phyloP scores from a whole-genome alignment of 2,888 invertebrate genomes.

The Euplagia quadripunctaria region DNA sequence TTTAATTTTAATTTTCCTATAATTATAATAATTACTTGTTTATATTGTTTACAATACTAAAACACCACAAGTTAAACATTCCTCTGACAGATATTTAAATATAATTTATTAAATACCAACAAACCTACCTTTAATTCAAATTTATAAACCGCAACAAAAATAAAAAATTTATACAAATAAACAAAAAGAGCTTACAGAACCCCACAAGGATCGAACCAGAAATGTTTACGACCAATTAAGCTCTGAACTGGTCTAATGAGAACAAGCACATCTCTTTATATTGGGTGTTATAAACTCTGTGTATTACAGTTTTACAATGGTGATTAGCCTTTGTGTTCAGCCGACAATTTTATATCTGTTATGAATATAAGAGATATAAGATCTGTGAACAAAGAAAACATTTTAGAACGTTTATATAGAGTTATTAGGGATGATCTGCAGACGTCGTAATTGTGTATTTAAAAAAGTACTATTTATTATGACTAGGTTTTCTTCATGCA shows the following conservation, averaged over 20 bases:
- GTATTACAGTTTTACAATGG: constrained; percentile 71
- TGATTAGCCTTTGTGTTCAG: constrained; percentile 62
- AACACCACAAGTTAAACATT: no score
- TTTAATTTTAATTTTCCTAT: no score
- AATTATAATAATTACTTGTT: no score
- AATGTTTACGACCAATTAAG: constrained; percentile 50
- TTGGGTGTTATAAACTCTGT: constrained; percentile 43
- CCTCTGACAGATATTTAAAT: no score
- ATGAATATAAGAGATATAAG: constrained; percentile 1
- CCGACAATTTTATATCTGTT: constrained; percentile 52
- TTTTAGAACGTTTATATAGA: neutral
- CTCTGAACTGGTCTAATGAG: constrained; percentile 46
- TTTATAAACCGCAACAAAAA: neutral
- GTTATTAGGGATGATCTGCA: neutral
- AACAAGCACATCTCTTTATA: constrained; percentile 40
- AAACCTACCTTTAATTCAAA: neutral
- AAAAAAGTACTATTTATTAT: no score
- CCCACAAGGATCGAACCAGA: constrained; percentile 22
- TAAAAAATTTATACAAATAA: neutral
- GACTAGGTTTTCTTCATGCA: no score
- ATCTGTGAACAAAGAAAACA: constrained; percentile 10
- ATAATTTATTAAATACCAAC: neutral
- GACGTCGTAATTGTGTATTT: no score
- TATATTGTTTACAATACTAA: no score
- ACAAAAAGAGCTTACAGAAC: constrained; percentile 12